Percentiles rank a stretch among this genome's conserved stretches.
These are phyloP conservation scores for Rhodophaea formosa DNA, from an alignment of 2,888 invertebrate species.

Conservation along the genomic window DNA sequence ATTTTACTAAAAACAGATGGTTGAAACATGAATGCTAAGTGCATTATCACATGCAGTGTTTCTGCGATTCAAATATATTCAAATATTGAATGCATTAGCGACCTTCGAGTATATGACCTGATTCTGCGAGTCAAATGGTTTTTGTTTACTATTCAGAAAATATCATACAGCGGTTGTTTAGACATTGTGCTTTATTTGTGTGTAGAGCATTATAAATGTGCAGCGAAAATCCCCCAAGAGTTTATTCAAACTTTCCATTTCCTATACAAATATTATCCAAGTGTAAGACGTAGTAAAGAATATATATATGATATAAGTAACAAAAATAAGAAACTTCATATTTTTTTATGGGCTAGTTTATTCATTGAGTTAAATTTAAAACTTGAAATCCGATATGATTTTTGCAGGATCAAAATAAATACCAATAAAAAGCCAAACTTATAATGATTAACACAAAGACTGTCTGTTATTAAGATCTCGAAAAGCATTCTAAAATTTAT, in stretches of 20 bases:
- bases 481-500: background rate
- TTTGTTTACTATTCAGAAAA: background rate
- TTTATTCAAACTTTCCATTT: no score
- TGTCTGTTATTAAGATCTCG: background rate
- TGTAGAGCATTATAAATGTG: no score
- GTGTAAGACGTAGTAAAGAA: no score
- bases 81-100: slow-evolving; percentile 6
- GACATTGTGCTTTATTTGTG: background rate
- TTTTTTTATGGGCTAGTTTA: no score
- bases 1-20: background rate
- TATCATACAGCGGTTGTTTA: background rate
- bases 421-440: background rate
- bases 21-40: background rate
- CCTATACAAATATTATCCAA: no score
- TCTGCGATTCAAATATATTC: slow-evolving; percentile 4
- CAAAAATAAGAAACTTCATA: no score
- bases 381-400: background rate
- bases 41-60: slow-evolving; percentile 2
- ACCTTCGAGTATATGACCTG: slow-evolving; percentile 6
- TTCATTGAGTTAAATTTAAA: background rate
- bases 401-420: background rate
- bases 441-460: background rate
- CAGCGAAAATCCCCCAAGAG: no score
- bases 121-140: background rate
- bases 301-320: no score